Percentiles rank a stretch among this genome's conserved stretches.
Evolutionary conservation across 2,888 invertebrate genomes (phyloP).

Genomic region (Tromatobia lineatoria): DNA sequence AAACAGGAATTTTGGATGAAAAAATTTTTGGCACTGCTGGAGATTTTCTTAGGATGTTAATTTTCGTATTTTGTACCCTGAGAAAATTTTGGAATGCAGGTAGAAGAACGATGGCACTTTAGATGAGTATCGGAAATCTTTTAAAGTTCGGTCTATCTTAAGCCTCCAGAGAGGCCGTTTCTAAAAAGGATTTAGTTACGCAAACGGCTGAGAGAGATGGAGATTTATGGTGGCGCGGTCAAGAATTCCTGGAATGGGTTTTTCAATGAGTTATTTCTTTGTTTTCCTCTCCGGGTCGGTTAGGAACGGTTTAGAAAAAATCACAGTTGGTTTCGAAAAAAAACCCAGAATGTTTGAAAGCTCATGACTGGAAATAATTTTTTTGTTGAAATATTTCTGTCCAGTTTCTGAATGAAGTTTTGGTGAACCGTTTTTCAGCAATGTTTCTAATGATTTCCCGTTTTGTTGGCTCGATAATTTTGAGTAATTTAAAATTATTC

Average conservation of each 20-base stretch:
- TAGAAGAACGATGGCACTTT: constrained; percentile 47
- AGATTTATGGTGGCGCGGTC: constrained; percentile 59
- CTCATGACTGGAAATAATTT: constrained; percentile 15
- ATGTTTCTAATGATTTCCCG: constrained; percentile 7
- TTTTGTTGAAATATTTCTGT: constrained; percentile 20
- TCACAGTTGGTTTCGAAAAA: constrained; percentile 25
- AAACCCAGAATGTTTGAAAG: constrained; percentile 15
- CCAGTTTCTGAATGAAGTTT: constrained; percentile 15
- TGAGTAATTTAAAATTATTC: not conserved
- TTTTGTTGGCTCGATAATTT: not conserved
- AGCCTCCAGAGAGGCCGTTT: constrained; percentile 39
- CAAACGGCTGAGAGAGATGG: constrained; percentile 51
- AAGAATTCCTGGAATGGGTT: constrained; percentile 42
- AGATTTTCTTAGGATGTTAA: constrained; percentile 40
- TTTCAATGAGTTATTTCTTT: constrained; percentile 53
- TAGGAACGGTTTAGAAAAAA: constrained; percentile 30
- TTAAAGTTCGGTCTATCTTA: constrained; percentile 49
- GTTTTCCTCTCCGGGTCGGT: constrained; percentile 36
- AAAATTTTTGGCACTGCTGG: constrained; percentile 18
- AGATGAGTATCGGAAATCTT: constrained; percentile 52
- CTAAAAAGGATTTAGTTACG: constrained; percentile 62
- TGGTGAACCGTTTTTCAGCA: not conserved
- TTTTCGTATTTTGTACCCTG: constrained; percentile 41
- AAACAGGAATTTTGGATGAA: constrained; percentile 4
- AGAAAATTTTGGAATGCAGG: constrained; percentile 45